A percentile compares a stretch with the other conserved stretches of the same genome.
These are phyloP conservation scores for Rhyzopertha dominica DNA, from an alignment of 1,140 invertebrate genomes.

Conservation along the genomic window DNA sequence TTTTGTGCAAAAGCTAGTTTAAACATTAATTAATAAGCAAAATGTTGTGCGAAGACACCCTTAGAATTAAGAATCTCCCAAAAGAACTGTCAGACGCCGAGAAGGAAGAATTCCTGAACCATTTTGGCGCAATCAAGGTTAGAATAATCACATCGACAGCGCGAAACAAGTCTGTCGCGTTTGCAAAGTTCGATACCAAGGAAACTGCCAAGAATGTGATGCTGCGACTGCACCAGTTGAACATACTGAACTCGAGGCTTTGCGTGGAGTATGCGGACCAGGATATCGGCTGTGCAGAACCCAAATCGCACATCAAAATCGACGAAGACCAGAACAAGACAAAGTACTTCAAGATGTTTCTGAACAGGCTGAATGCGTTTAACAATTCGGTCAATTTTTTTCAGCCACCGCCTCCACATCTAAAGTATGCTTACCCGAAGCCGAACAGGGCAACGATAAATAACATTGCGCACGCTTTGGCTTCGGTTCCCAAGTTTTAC, in stretches of 20 bases:
- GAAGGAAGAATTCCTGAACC: conserved; percentile 41
- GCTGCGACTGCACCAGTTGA: conserved; percentile 59
- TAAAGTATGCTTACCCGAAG: conserved; percentile 71
- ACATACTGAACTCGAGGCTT: conserved; percentile 54
- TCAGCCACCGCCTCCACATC: conserved; percentile 67
- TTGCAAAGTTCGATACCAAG: conserved; percentile 54
- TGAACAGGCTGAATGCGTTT: conserved; percentile 64
- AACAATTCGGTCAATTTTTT: conserved; percentile 60
- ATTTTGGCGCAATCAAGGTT: conserved; percentile 42
- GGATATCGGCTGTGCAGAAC: conserved; percentile 27
- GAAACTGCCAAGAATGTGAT: conserved; percentile 54
- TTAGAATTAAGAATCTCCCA: conserved; percentile 41
- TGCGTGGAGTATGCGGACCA: conserved; percentile 59
- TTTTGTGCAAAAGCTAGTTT: too few relatives aligned
- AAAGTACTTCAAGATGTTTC: conserved; percentile 58
- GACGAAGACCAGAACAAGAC: conserved; percentile 35
- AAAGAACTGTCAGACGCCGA: conserved; percentile 38
- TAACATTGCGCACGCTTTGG: conserved; percentile 73
- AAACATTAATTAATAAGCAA: too few relatives aligned
- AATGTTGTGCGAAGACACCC: conserved; percentile 41
- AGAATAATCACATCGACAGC: conserved; percentile 39
- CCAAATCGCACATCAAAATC: conserved; percentile 33
- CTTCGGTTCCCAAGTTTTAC: conserved; percentile 76
- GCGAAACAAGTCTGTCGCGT: conserved; percentile 39
- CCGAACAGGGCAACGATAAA: conserved; percentile 66